Evolutionary conservation across 2,888 invertebrate species (phyloP).

Genomic region (Eristalis intricaria): DNA sequence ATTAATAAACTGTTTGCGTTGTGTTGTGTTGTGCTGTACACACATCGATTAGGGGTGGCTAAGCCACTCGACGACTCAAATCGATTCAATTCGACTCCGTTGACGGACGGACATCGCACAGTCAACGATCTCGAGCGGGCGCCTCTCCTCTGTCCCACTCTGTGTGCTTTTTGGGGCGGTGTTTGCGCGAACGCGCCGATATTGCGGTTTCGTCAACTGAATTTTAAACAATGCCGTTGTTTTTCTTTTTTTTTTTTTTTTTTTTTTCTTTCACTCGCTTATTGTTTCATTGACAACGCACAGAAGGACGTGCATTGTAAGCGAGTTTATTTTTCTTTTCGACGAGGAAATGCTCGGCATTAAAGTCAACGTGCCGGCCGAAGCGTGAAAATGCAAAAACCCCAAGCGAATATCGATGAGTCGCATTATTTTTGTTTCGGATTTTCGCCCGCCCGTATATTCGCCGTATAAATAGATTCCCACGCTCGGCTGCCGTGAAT

Average conservation of each 20-base stretch:
- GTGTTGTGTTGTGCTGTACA: constrained; percentile 7
- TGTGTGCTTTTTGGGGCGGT: no score
- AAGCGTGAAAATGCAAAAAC: constrained; percentile 23
- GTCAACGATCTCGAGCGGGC: constrained; percentile 36
- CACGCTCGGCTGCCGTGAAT: constrained; percentile 19
- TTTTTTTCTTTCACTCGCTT: background rate
- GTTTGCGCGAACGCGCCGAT: background rate
- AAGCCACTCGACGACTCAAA: constrained; percentile 17
- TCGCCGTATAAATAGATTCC: constrained; percentile 45
- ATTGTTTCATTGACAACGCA: background rate
- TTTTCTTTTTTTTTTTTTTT: background rate
- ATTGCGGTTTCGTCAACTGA: constrained; percentile 41
- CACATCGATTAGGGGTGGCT: constrained; percentile 37
- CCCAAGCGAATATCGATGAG: constrained; percentile 14
- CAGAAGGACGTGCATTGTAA: background rate
- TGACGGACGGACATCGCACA: constrained; percentile 14
- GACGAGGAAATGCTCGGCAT: constrained; percentile 13
- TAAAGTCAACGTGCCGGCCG: constrained; percentile 45
- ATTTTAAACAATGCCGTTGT: constrained; percentile 31
- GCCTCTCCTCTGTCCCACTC: background rate
- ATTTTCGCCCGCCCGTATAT: background rate
- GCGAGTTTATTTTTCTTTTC: background rate
- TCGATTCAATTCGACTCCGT: background rate
- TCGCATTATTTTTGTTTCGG: constrained; percentile 15
- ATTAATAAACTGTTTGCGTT: constrained; percentile 36